Evolutionary conservation across 1,140 invertebrate species (phyloP), one percentile per base, ranked within the genome.

Genomic region (Drosophila obscura): DNA sequence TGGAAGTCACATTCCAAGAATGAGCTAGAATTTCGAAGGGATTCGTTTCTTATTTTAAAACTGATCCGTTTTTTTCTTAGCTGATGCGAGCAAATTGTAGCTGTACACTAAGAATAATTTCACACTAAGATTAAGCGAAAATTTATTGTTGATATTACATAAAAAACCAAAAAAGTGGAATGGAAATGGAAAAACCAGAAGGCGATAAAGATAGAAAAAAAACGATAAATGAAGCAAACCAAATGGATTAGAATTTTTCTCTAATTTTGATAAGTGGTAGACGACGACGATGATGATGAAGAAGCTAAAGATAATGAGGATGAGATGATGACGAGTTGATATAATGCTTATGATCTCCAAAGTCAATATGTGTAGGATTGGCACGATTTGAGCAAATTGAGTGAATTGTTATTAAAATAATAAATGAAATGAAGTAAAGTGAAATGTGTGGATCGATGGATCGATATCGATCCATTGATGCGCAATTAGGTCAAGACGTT

Each of bases 321-420:
- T 64, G 69, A 53, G 55, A 39, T 48, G 64, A 80, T 71, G 66
- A 61, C 60, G 61, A 85, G 66, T 67, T 85, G 62, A 85, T 73
- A 85, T 73, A 53, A 83, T 84, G 76, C 68, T 79, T 74, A 79
- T 80, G 77, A 80, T 80, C 83, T 81, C 79, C 76, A 80, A 82
- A 69, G 83, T 87, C 83, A 88, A 89, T 88, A 78, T 80, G 60
- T 83, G 76, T 68, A 77, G 82, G 35, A 87, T 83, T 88, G 83
- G 58, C 80, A 79, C 73, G 74, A 88, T 88, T 88, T 79, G 80
- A 88, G 83, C 84, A 88, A 89, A 73, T 80, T 88, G 83, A 88
- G 84, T 88, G 83, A 88, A 88, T 88, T 88, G 83, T 88, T 88
- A 82, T 88, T 88, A 77, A 88, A 88, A 88, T 88, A 88, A 74